These are phyloP conservation scores for Mirounga angustirostris DNA, from an alignment of 2,113 vertebrate species.

Conservation along the genomic window DNA sequence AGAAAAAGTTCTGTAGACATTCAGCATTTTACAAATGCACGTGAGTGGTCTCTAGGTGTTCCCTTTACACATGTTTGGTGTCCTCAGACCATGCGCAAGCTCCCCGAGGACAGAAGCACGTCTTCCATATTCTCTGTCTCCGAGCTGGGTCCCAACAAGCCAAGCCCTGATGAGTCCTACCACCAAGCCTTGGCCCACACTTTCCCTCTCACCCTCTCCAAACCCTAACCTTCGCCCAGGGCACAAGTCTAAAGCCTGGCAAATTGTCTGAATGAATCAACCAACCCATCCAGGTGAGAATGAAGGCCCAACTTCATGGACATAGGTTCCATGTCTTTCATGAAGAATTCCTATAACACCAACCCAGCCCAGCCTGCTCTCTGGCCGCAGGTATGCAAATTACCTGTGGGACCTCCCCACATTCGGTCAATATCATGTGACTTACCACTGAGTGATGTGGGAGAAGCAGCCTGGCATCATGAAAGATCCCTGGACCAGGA, in stretches of 20 bases:
- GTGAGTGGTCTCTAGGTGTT: not conserved
- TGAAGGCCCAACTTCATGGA: not conserved
- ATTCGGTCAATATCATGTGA: not conserved
- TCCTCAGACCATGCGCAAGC: not conserved
- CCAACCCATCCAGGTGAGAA: not conserved
- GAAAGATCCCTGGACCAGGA: not conserved
- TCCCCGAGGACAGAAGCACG: not conserved
- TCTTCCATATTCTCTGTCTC: not conserved
- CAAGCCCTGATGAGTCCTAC: not conserved
- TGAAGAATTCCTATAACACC: not conserved
- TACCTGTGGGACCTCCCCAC: not conserved
- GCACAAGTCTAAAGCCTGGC: not conserved
- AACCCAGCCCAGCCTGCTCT: not conserved
- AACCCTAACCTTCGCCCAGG: not conserved
- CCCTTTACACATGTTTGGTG: not conserved
- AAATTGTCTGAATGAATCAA: not conserved
- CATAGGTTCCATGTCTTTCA: not conserved
- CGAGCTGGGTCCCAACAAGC: not conserved
- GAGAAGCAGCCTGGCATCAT: not conserved
- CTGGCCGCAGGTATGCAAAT: not conserved
- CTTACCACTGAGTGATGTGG: not conserved
- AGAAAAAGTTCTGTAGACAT: not conserved
- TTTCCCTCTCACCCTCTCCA: not conserved
- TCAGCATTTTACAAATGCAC: not conserved
- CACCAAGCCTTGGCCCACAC: not conserved